Conservation (phyloP, 2,888 invertebrate species). For the Acanthosepion lycidas region DNA sequence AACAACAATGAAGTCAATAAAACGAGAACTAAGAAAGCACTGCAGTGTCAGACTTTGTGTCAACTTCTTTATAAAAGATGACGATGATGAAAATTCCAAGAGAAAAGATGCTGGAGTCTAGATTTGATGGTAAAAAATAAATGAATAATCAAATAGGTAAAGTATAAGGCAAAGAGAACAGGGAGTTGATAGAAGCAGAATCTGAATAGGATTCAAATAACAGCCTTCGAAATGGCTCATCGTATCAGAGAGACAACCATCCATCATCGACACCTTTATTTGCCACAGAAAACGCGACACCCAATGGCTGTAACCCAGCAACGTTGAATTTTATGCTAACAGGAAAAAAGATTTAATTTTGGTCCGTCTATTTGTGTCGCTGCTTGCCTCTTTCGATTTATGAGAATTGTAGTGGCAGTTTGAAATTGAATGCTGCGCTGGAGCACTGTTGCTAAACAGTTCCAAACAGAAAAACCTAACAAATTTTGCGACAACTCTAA, state of each 20-base stretch:
- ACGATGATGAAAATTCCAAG: background rate
- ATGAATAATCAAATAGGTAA: background rate
- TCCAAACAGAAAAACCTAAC: background rate
- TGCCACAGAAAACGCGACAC: background rate
- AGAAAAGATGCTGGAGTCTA: background rate
- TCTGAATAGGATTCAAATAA: background rate
- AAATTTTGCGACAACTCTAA: background rate
- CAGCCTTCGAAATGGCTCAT: background rate
- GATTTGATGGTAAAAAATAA: background rate
- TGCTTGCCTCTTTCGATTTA: background rate
- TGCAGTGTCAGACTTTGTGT: too few relatives aligned
- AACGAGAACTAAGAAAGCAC: too few relatives aligned
- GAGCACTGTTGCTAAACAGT: background rate
- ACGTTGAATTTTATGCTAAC: background rate
- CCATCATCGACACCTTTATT: background rate
- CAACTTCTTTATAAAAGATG: background rate
- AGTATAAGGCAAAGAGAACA: background rate
- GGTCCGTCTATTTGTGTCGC: background rate
- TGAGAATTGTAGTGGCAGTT: background rate
- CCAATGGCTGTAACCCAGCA: background rate
- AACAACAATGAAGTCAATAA: too few relatives aligned
- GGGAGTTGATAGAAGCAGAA: background rate
- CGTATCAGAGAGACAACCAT: background rate
- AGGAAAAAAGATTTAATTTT: background rate
- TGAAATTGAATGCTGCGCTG: background rate